Evolutionary conservation across 1,140 invertebrate genomes (phyloP).

Genomic region (Calliphora vicina): DNA sequence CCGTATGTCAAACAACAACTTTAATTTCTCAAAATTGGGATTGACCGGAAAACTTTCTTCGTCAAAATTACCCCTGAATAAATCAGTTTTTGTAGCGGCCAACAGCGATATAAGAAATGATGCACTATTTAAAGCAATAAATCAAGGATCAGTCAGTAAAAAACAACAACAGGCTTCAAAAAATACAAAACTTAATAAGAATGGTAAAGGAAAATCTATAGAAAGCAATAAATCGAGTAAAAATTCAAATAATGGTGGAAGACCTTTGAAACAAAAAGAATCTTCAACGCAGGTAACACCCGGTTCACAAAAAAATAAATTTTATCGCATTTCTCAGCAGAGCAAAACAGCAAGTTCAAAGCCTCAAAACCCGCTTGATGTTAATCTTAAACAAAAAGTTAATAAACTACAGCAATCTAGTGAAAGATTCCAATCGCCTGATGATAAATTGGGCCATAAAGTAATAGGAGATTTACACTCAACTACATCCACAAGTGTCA

Average conservation of each 20-base stretch:
- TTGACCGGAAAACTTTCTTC: conserved; percentile 30
- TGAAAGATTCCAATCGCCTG: conserved; percentile 37
- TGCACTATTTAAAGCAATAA: background rate
- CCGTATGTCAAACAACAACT: conserved; percentile 56
- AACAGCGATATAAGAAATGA: conserved; percentile 28
- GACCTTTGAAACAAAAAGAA: conserved; percentile 36
- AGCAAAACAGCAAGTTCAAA: conserved; percentile 26
- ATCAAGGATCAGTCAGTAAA: conserved; percentile 31
- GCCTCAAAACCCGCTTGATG: background rate
- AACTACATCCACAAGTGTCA: background rate
- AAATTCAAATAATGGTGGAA: conserved; percentile 1
- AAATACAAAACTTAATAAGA: conserved; percentile 48
- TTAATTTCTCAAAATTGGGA: conserved; percentile 42
- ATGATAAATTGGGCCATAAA: conserved; percentile 51
- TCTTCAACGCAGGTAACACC: background rate
- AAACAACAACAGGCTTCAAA: conserved; percentile 42
- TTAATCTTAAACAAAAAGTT: background rate
- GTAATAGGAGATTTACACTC: conserved; percentile 48
- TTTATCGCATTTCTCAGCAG: conserved; percentile 42
- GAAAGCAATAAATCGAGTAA: conserved; percentile 43
- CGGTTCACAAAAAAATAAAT: conserved; percentile 36
- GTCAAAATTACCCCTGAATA: conserved; percentile 25
- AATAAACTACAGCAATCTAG: conserved; percentile 31
- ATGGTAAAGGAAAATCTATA: conserved; percentile 40
- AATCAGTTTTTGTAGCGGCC: conserved; percentile 45